Percentiles rank a stretch among this genome's conserved stretches.
Evolutionary conservation across 2,888 invertebrate genomes (phyloP).

Genomic region (Ellobium chinense): DNA sequence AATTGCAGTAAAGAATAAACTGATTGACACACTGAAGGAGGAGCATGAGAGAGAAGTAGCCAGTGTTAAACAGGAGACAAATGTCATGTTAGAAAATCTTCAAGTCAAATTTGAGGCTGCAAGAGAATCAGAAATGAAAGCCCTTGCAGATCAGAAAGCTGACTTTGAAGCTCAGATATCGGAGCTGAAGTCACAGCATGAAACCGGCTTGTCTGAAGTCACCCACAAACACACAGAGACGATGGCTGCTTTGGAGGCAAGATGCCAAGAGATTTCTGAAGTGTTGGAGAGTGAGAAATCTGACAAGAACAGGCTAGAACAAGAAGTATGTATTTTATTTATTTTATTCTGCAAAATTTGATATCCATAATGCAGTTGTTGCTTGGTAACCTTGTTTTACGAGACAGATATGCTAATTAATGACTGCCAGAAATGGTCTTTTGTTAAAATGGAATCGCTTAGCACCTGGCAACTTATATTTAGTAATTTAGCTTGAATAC

Average conservation of each 20-base stretch:
- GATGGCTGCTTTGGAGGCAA: background rate
- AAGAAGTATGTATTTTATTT: background rate
- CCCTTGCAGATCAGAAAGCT: constrained; percentile 17
- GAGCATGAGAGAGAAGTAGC: background rate
- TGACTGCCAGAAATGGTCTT: no score
- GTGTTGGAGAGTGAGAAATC: background rate
- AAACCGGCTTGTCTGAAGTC: background rate
- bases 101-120: constrained; percentile 23
- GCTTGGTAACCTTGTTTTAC: no score
- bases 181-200: constrained; percentile 1
- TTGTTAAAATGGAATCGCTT: no score
- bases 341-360: no score
- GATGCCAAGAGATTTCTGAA: background rate
- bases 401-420: no score
- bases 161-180: constrained; percentile 18
- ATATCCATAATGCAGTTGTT: no score
- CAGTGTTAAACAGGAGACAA: background rate
- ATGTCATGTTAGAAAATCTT: background rate
- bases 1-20: background rate
- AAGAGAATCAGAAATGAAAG: constrained; percentile 27
- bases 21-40: constrained; percentile 1
- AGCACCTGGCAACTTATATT: no score
- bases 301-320: background rate
- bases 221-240: background rate
- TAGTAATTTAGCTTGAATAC: no score